Evolutionary conservation across 2,888 invertebrate species (phyloP).

Genomic region (Oxystoma pomonae): DNA sequence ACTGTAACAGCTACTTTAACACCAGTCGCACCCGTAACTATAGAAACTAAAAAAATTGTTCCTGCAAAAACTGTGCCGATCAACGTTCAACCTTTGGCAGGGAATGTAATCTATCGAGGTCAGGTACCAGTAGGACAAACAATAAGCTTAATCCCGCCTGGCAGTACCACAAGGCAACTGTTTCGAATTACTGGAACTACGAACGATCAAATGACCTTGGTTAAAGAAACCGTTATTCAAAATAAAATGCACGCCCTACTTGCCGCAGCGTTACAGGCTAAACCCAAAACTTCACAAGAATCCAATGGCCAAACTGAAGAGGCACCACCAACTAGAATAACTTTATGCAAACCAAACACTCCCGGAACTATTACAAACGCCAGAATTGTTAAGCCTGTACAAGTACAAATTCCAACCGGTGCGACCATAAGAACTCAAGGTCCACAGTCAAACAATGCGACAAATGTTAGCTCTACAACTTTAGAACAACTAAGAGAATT

Average conservation of each 20-base stretch:
- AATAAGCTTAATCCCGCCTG: conserved; percentile 54
- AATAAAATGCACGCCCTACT: conserved; percentile 50
- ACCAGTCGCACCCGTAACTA: conserved; percentile 21
- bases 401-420: conserved; percentile 58
- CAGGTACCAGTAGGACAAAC: conserved; percentile 65
- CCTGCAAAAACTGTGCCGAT: conserved; percentile 52
- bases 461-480: conserved; percentile 70
- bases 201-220: conserved; percentile 44
- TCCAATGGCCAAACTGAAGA: conserved; percentile 25
- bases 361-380: conserved; percentile 12
- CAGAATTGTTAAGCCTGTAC: conserved; percentile 53
- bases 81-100: conserved; percentile 60
- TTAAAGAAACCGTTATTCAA: conserved; percentile 48
- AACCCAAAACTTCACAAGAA: conserved; percentile 37
- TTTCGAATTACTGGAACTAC: conserved; percentile 47
- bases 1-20: conserved; percentile 22
- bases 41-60: conserved; percentile 40
- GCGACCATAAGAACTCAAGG: conserved; percentile 47
- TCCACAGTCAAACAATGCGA: conserved; percentile 46
- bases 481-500: conserved; percentile 75
- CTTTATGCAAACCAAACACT: conserved; percentile 18
- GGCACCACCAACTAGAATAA: conserved; percentile 24
- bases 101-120: conserved; percentile 68
- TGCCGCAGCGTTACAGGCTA: conserved; percentile 48
- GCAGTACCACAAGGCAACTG: conserved; percentile 42